Evolutionary conservation across 2,888 invertebrate species (phyloP), one percentile per base, ranked within the genome.

Genomic region (Oxystoma pomonae): DNA sequence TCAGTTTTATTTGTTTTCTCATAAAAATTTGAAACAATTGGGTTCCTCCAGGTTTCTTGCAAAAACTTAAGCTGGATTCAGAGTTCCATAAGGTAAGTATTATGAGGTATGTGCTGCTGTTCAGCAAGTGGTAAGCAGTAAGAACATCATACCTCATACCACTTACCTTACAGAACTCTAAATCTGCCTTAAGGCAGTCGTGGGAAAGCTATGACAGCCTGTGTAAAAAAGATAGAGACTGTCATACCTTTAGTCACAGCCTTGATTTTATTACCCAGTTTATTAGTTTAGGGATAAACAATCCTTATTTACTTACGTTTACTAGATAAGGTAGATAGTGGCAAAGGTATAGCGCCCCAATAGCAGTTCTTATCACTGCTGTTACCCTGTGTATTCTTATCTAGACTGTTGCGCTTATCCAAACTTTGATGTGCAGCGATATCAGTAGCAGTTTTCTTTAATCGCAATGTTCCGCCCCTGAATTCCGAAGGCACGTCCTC

Each of bases 401-500:
- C 70, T 63, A 67, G 68, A 65, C 65, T 69, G 69, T 69, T 68
- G 67, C 63, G 56, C 18, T 71, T 64, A 61, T 66, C 64, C 57
- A 65, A 58, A 51, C 63, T 63, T 61, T 62, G 63, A 58, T 63
- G 59, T 20, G 61, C 55, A 56, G 65, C 63, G 64, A 65, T 65
- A 59, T 73, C 73, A 53, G 71, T 66, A 17, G 59, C 63, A 18
- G 53, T 61, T 56, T 66, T 68, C 64, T 71, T 72, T 58, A 77
- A 73, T 60, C 72, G 65, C 65, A 77, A 71, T 21, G 85, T 85
- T 55, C 85, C 85, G 50, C 84, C 85, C 59, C 82, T 82, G 70
- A 86, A 85, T 74, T 86, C 85, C 57, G 78, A 77, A 78, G 77
- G 74, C 59, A 78, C 72, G 69, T 85, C 86, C 35, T 86, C 85